Conservation (phyloP, 2,888 invertebrate species). For the Rhagonycha lutea region DNA sequence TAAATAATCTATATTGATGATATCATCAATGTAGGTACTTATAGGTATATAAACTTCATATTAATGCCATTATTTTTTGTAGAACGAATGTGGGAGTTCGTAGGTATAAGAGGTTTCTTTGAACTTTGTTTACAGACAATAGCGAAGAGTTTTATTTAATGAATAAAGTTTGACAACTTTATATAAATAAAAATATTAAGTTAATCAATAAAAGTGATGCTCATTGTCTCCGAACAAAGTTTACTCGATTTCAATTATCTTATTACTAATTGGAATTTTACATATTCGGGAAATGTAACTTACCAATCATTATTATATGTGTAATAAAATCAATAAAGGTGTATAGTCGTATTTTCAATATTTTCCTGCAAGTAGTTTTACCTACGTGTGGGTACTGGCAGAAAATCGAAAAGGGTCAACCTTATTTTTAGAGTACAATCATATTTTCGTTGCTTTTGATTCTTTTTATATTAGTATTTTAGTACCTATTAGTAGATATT, state of each 20-base stretch:
- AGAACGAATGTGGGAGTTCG: neutral
- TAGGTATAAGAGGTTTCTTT: neutral
- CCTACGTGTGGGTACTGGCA: neutral
- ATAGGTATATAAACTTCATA: neutral
- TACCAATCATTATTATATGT: neutral
- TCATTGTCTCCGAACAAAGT: neutral
- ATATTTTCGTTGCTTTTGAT: neutral
- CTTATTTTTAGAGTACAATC: neutral
- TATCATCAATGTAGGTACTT: neutral
- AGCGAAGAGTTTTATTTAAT: neutral
- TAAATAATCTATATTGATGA: neutral
- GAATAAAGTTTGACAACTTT: neutral
- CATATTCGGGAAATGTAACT: neutral
- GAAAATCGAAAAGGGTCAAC: neutral
- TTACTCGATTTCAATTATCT: neutral
- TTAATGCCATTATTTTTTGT: neutral
- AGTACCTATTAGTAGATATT: neutral
- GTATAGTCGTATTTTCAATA: neutral
- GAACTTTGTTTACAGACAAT: neutral
- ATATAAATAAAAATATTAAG: neutral
- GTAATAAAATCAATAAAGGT: neutral
- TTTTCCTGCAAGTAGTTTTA: neutral
- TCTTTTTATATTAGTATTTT: neutral
- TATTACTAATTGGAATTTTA: neutral
- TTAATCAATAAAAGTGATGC: neutral